phyloP scores from a whole-genome alignment of 2,797 vertebrate species.

The Vipera latastei region DNA sequence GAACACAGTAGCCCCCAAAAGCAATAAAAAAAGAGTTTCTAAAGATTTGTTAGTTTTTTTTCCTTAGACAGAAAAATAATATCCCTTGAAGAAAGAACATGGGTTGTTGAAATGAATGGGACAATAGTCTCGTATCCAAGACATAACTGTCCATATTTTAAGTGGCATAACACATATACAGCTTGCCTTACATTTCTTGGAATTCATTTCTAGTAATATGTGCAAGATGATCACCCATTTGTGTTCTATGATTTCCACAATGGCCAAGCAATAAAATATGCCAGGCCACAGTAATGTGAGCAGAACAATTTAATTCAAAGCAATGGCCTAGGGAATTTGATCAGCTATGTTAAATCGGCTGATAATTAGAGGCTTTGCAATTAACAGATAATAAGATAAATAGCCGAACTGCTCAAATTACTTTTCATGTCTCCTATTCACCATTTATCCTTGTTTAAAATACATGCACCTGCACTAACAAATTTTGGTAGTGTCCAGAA shows the following conservation, averaged over 20 bases:
- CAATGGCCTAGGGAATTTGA: neutral
- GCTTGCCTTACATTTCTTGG: neutral
- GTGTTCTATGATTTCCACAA: neutral
- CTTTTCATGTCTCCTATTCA: neutral
- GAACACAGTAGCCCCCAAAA: neutral
- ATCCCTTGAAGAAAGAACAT: neutral
- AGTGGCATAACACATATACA: neutral
- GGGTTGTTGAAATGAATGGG: neutral
- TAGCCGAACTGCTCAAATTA: neutral
- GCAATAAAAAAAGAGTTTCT: neutral
- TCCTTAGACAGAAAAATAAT: neutral
- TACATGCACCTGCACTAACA: neutral
- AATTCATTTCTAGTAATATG: neutral
- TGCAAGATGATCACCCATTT: neutral
- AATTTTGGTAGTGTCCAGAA: neutral
- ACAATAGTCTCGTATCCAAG: neutral
- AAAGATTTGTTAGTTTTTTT: neutral
- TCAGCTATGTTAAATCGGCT: neutral
- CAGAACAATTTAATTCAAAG: slow-evolving; percentile 5
- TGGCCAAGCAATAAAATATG: neutral
- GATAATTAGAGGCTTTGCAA: neutral
- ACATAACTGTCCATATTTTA: neutral
- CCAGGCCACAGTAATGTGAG: neutral
- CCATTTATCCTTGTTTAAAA: neutral
- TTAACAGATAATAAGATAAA: neutral